Evolutionary conservation across 2,113 vertebrate genomes (phyloP).

Genomic region (Terrapene triunguis): DNA sequence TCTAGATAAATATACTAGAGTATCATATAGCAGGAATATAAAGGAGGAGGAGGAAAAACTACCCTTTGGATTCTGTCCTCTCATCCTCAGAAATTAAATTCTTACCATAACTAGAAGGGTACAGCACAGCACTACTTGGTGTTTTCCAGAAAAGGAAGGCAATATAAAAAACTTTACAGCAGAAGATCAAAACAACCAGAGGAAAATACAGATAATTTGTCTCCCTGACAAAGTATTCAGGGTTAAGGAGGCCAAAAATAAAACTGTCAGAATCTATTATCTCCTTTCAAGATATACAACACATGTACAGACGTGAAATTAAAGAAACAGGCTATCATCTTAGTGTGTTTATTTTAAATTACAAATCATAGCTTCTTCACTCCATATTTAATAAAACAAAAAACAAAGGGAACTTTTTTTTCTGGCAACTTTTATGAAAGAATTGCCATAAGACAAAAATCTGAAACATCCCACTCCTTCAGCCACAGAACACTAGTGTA

Average conservation of each 20-base stretch:
- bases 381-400: background rate
- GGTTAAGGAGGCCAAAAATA: background rate
- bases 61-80: background rate
- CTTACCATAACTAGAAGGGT: background rate
- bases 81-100: background rate
- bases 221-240: background rate
- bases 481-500: background rate
- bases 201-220: background rate
- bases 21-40: background rate
- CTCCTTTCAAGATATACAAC: background rate
- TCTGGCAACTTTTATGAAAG: background rate
- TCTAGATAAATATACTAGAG: background rate
- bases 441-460: background rate
- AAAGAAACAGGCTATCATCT: background rate
- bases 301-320: rapidly evolving
- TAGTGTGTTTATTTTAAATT: background rate
- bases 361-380: background rate
- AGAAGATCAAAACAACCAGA: background rate
- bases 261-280: background rate
- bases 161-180: background rate
- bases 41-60: background rate
- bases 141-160: background rate
- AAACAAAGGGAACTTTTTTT: background rate
- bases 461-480: background rate
- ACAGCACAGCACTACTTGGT: background rate